A percentile compares a stretch with the other conserved stretches of the same genome.
Evolutionary conservation across 2,113 vertebrate species (phyloP).

Genomic region (Anseranas semipalmata): DNA sequence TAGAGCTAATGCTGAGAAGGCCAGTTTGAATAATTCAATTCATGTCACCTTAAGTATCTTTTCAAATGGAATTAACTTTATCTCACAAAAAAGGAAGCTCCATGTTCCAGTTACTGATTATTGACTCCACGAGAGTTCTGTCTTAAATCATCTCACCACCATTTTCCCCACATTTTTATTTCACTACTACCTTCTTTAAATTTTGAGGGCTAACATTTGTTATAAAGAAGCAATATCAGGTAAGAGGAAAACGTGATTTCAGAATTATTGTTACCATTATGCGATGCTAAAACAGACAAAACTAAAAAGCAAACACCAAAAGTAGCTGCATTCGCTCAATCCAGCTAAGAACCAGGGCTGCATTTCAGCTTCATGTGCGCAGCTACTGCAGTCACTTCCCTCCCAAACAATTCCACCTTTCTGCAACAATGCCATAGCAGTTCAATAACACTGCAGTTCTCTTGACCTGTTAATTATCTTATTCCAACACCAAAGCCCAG

Average conservation of each 20-base stretch:
- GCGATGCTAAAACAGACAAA: not conserved
- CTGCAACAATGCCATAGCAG: not conserved
- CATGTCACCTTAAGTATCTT: conserved; percentile 75
- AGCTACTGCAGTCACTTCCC: not conserved
- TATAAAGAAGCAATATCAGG: not conserved
- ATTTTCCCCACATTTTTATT: conserved; percentile 38
- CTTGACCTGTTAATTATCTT: not conserved
- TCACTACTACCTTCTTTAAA: conserved; percentile 22
- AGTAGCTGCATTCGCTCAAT: not conserved
- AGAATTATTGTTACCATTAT: not conserved
- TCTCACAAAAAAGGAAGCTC: conserved; percentile 58
- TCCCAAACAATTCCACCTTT: not conserved
- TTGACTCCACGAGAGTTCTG: conserved; percentile 49
- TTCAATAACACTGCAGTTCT: not conserved
- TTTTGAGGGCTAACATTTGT: conserved; percentile 22
- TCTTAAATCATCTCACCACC: conserved; percentile 64
- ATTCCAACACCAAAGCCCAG: not conserved
- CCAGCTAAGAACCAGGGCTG: not conserved
- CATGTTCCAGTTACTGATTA: conserved; percentile 71
- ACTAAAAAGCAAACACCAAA: not conserved
- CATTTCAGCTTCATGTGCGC: not conserved
- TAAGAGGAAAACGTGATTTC: conserved; percentile 8
- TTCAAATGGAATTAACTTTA: conserved; percentile 76
- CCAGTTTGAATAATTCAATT: conserved; percentile 76
- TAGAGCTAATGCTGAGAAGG: conserved; percentile 73